These are phyloP conservation scores for Emydocephalus ijimae DNA, from an alignment of 2,113 vertebrate species.

Conservation along the genomic window DNA sequence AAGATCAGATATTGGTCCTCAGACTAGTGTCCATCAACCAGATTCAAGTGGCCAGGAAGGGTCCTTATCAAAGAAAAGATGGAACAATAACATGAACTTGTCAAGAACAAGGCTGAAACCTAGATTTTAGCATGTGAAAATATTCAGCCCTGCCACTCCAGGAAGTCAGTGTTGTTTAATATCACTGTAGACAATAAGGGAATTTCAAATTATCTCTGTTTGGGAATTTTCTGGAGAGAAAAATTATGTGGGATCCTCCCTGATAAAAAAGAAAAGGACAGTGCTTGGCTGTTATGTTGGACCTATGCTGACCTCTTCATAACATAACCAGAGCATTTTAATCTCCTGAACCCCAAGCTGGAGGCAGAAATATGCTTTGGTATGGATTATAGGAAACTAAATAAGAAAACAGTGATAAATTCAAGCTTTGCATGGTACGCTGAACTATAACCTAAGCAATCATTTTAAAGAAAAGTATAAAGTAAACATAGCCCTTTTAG, in stretches of 20 bases:
- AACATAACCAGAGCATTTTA: neutral
- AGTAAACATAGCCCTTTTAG: neutral
- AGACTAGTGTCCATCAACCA: neutral
- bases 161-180: neutral
- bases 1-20: neutral
- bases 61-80: neutral
- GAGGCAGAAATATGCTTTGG: neutral
- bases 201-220: neutral
- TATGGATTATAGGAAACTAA: neutral
- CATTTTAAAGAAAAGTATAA: neutral
- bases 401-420: neutral
- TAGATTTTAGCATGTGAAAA: neutral
- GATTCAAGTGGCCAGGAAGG: neutral
- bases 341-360: neutral
- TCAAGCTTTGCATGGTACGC: neutral
- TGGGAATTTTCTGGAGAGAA: neutral
- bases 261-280: neutral
- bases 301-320: neutral
- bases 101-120: neutral
- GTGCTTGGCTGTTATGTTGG: neutral
- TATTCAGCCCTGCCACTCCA: neutral
- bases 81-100: neutral
- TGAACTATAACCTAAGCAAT: neutral
- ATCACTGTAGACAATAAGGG: neutral
- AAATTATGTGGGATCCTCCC: neutral